A percentile compares a stretch with the other conserved stretches of the same genome.
These are phyloP conservation scores for Belonocnema kinseyi DNA, from an alignment of 1,140 invertebrate genomes.

Conservation along the genomic window DNA sequence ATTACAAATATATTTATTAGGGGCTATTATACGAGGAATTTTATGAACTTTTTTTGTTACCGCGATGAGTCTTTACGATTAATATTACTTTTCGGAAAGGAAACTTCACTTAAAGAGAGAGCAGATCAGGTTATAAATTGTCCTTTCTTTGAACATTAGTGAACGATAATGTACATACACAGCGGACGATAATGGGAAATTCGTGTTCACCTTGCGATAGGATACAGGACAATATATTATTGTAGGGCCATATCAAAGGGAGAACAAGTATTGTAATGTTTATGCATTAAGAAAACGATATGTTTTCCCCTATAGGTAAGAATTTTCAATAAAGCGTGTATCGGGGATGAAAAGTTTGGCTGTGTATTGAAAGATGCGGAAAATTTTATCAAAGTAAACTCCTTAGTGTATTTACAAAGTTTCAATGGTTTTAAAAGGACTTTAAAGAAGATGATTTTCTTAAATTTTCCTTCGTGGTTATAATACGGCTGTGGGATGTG, in stretches of 20 bases:
- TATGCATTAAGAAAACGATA: background rate
- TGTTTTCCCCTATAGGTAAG: too few species aligned
- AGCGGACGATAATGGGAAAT: constrained; percentile 53
- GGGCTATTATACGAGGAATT: too few species aligned
- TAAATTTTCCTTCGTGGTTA: too few species aligned
- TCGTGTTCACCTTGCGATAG: constrained; percentile 42
- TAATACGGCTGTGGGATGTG: too few species aligned
- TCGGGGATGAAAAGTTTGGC: background rate
- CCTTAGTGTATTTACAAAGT: too few species aligned
- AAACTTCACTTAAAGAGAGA: background rate
- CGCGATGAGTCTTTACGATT: background rate
- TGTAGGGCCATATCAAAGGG: background rate
- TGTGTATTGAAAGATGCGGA: too few species aligned
- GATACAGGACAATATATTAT: background rate
- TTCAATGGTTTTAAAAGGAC: background rate
- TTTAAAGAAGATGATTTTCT: too few species aligned
- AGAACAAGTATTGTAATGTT: background rate
- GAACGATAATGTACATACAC: constrained; percentile 5
- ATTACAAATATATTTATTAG: too few species aligned
- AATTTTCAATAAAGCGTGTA: background rate
- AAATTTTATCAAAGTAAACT: too few species aligned
- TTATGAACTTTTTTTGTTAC: too few species aligned
- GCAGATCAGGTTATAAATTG: background rate
- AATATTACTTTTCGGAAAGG: background rate
- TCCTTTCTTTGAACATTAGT: background rate